Conservation (phyloP, 2,888 invertebrate species). For the Bellardia bayeri region DNA sequence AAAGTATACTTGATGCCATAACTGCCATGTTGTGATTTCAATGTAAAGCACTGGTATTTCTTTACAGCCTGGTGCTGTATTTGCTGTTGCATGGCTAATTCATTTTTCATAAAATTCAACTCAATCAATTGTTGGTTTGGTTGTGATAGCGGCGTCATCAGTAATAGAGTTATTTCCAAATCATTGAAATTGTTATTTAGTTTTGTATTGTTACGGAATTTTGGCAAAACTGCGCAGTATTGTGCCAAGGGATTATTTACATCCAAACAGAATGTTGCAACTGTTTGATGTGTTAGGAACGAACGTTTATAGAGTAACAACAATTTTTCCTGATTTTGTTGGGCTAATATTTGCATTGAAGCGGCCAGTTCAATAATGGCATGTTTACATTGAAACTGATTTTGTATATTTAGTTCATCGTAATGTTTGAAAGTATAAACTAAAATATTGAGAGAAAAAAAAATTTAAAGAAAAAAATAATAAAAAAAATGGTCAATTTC, state of each 20-base stretch:
- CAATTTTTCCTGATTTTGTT: conserved; percentile 67
- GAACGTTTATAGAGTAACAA: conserved; percentile 70
- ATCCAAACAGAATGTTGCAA: conserved; percentile 58
- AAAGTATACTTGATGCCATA: conserved; percentile 64
- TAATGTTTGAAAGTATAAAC: conserved; percentile 58
- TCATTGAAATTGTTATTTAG: conserved; percentile 75
- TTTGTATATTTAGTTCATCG: conserved; percentile 50
- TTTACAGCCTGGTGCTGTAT: neutral
- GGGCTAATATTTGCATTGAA: conserved; percentile 66
- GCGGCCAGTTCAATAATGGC: conserved; percentile 57
- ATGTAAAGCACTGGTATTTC: conserved; percentile 34
- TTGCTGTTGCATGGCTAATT: neutral
- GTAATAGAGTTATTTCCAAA: conserved; percentile 74
- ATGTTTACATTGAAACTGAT: conserved; percentile 34
- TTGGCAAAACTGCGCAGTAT: conserved; percentile 74
- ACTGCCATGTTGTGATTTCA: conserved; percentile 73
- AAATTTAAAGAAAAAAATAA: neutral
- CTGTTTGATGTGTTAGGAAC: conserved; percentile 60
- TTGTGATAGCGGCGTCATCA: conserved; percentile 10
- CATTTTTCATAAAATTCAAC: neutral
- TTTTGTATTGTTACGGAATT: conserved; percentile 75
- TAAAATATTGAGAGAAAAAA: conserved; percentile 38
- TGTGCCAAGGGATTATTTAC: conserved; percentile 38
- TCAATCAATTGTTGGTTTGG: neutral
- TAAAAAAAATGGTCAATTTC: conserved; percentile 5